Percentiles rank a stretch among this genome's conserved stretches.
Conservation (phyloP, 2,888 invertebrate genomes). For the Nysson spinosus region DNA sequence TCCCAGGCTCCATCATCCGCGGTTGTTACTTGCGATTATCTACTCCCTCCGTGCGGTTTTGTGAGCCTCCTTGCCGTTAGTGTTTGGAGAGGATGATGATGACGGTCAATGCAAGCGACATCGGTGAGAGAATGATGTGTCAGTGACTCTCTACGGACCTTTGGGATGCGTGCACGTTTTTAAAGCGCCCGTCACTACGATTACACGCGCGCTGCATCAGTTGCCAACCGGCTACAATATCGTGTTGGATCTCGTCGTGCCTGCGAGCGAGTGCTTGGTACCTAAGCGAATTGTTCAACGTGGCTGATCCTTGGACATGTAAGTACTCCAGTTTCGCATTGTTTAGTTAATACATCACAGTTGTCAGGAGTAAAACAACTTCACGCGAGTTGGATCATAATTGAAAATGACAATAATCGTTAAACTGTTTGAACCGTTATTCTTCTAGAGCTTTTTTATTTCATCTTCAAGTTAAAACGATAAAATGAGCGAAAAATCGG, state of each 20-base stretch:
- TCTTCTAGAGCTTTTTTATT: no score
- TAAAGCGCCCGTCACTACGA: conserved; percentile 20
- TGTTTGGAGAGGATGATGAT: conserved; percentile 6
- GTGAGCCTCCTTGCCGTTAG: no score
- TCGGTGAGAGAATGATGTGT: conserved; percentile 14
- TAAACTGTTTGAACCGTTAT: no score
- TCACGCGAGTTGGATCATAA: no score
- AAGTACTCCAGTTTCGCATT: conserved; percentile 45
- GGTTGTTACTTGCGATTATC: no score
- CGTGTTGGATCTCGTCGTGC: conserved; percentile 6
- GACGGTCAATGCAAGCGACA: conserved; percentile 24
- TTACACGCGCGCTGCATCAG: conserved; percentile 29
- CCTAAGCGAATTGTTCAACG: conserved; percentile 61
- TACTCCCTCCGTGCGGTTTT: no score
- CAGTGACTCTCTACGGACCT: conserved; percentile 27
- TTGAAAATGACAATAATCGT: no score
- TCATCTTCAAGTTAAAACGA: conserved; percentile 22
- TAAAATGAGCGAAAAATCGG: conserved; percentile 33
- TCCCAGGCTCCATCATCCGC: neutral
- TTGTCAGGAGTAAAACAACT: no score
- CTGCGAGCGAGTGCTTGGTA: conserved; percentile 39
- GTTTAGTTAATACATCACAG: no score
- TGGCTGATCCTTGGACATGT: conserved; percentile 67
- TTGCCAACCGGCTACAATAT: conserved; percentile 33
- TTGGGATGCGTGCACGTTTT: conserved; percentile 18